Evolutionary conservation across 2,888 invertebrate species (phyloP).

Genomic region (Brenthis hecate): DNA sequence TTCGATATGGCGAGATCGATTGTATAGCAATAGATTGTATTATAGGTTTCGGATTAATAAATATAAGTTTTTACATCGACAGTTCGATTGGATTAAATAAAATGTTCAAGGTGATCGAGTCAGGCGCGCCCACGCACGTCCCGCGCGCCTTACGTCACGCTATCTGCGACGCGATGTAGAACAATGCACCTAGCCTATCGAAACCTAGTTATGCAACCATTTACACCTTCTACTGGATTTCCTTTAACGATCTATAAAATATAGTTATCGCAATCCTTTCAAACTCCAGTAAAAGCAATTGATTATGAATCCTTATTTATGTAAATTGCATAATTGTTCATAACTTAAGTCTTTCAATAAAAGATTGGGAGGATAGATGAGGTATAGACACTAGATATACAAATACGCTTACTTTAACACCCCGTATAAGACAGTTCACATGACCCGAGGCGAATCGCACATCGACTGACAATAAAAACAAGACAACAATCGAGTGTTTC

Average conservation of each 20-base stretch:
- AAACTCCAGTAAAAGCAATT: too few relatives aligned
- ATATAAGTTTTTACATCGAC: conserved; percentile 54
- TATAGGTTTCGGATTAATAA: conserved; percentile 30
- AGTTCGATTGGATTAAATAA: conserved; percentile 59
- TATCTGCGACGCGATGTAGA: conserved; percentile 53
- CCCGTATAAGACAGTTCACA: conserved; percentile 61
- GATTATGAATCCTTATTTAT: too few relatives aligned
- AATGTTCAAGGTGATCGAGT: conserved; percentile 73
- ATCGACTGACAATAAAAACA: conserved; percentile 64
- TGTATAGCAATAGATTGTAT: background rate
- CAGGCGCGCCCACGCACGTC: conserved; percentile 69
- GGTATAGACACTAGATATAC: too few relatives aligned
- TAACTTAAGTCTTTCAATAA: too few relatives aligned
- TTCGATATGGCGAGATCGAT: background rate
- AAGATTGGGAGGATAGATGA: too few relatives aligned
- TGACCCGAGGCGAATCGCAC: conserved; percentile 63
- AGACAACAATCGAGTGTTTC: conserved; percentile 66
- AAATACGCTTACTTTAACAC: conserved; percentile 44
- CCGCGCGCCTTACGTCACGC: conserved; percentile 56
- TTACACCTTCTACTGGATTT: conserved; percentile 48
- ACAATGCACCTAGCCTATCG: conserved; percentile 67
- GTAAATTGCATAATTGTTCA: too few relatives aligned
- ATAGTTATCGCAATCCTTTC: too few relatives aligned
- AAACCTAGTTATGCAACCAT: conserved; percentile 61
- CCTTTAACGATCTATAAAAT: conserved; percentile 11